Evolutionary conservation across 2,113 vertebrate species (phyloP), one percentile per base, ranked within the genome.

Genomic region (Trichomycterus rosablanca): DNA sequence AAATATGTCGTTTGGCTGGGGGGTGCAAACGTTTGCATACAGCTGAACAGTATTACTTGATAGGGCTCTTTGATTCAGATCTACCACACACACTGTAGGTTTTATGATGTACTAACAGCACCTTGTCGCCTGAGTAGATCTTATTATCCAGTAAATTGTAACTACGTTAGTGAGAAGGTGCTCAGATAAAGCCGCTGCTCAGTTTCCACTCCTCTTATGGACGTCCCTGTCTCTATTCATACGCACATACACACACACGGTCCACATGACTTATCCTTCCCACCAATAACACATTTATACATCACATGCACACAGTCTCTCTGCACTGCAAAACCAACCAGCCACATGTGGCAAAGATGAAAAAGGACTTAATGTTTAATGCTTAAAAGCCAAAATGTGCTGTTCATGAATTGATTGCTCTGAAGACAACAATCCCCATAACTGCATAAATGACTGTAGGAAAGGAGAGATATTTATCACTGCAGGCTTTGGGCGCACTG

Each of bases 131-230:
- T 62, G 76, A 75, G 75, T 78, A 61, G 82, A 81, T 80, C 76
- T 84, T 77, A 71, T 81, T 76, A 80, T 78, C 54, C 69, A 69
- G 66, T 66, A 80, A 78, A 83, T 84, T 77, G 54, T 74, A 61
- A 67, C 68, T 73, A 52, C 76, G 71, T 69, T 79, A 70, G 68
- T 82, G 76, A 68, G 77, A 75, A 32, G 65, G 71, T 57, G 72
- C 78, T 76, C 75, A 72, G 66, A 83, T 72, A 72, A 68, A 74
- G 64, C 32, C 66, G 75, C 70, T 67, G 54, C 75, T 72, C 73
- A 76, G 76, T 87, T 87, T 87, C 87, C 85, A 86, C 83, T 87
- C 83, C 86, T 63, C 70, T 87, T 87, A 87, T 80, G 85, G 85
- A 69, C 34, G 59, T 81, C 68, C 68, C 62, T 54, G 40, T 72